Conservation (phyloP, 1,140 invertebrate species). For the Zaprionus capensis region DNA sequence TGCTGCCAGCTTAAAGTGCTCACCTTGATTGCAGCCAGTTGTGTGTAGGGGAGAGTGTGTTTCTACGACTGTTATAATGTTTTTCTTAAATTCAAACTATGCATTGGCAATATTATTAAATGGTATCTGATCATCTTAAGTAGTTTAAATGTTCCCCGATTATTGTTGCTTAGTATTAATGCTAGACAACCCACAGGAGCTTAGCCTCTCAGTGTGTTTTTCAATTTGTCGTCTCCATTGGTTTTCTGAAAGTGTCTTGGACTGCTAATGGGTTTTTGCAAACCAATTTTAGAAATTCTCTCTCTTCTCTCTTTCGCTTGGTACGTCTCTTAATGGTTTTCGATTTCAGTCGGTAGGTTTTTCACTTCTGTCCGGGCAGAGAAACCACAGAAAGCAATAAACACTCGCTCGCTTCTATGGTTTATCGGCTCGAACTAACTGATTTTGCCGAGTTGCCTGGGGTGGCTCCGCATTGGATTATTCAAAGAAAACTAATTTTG, state of each 20-base stretch:
- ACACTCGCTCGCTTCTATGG: neutral
- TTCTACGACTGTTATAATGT: too few species aligned
- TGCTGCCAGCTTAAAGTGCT: slow-evolving; percentile 14
- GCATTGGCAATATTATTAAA: too few species aligned
- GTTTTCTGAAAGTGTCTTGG: neutral
- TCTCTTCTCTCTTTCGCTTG: neutral
- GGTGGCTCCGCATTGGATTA: slow-evolving; percentile 56
- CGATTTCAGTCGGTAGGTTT: neutral
- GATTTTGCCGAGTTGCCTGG: slow-evolving; percentile 25
- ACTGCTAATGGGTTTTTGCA: neutral
- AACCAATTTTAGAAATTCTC: neutral
- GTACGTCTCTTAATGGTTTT: neutral
- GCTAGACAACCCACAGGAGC: too few species aligned
- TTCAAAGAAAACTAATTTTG: slow-evolving; percentile 70
- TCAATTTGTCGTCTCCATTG: neutral
- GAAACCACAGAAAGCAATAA: slow-evolving; percentile 17
- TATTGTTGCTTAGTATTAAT: too few species aligned
- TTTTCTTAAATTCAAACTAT: too few species aligned
- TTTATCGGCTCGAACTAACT: slow-evolving; percentile 38
- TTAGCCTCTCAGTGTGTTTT: neutral
- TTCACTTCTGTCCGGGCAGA: neutral
- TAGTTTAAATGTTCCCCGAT: too few species aligned
- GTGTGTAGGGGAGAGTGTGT: too few species aligned
- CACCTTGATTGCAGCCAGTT: neutral
- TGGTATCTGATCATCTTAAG: too few species aligned